These are phyloP conservation scores for Phrynocephalus guinanensis DNA, from an alignment of 2,797 vertebrate species.

Conservation along the genomic window DNA sequence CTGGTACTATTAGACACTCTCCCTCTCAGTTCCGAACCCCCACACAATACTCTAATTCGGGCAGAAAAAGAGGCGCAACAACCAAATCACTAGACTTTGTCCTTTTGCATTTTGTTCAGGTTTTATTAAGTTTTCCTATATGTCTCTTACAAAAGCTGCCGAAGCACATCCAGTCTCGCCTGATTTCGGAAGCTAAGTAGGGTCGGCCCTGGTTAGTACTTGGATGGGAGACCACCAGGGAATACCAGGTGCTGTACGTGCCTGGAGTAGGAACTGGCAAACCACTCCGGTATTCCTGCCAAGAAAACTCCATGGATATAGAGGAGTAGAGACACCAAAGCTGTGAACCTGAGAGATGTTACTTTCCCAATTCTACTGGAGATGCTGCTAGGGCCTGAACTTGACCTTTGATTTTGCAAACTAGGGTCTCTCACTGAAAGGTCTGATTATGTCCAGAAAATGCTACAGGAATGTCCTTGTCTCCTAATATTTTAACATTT, in stretches of 20 bases:
- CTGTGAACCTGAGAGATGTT: conserved; percentile 5
- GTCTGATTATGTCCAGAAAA: too few species aligned
- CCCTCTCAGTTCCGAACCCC: not conserved
- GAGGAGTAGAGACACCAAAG: conserved; percentile 37
- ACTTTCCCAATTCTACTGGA: too few species aligned
- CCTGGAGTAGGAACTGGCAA: too few species aligned
- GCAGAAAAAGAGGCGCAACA: conserved; percentile 18
- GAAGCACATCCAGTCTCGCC: too few species aligned
- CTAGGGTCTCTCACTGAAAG: not conserved
- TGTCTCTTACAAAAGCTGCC: conserved; percentile 45
- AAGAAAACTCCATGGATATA: too few species aligned
- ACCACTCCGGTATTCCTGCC: too few species aligned
- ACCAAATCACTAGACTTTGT: conserved; percentile 34
- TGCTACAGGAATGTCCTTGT: not conserved
- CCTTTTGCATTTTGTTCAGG: conserved; percentile 45
- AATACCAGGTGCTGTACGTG: too few species aligned
- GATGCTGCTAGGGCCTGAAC: not conserved
- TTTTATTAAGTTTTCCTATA: conserved; percentile 65
- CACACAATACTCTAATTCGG: too few species aligned
- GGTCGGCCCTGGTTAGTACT: too few species aligned
- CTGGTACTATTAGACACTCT: not conserved
- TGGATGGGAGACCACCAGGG: too few species aligned
- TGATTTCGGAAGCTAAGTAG: too few species aligned
- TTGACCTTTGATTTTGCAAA: not conserved
- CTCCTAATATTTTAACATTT: not conserved